Evolutionary conservation across 2,888 invertebrate species (phyloP), one percentile per base, ranked within the genome.

Genomic region (Petrolisthes manimaculis): DNA sequence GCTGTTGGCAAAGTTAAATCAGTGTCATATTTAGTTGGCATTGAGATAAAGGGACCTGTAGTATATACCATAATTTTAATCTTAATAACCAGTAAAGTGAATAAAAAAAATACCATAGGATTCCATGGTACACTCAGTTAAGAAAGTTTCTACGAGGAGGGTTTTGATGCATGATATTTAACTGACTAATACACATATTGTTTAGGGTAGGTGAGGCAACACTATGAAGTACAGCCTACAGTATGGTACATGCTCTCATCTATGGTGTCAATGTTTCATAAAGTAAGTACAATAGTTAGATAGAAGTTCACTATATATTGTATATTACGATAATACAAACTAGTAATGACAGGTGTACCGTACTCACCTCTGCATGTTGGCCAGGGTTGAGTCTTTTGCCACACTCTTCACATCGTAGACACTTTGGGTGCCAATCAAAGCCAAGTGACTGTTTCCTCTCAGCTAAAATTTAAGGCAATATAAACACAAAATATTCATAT

Each of bases 391-490:
- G 93, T 78, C 96, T 94, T 93, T 96, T 96, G 18, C 96, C 96
- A 93, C 97, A 97, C 93, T 96, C 96, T 92, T 96, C 96, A 93
- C 97, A 97, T 89, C 96, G 94, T 92, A 97, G 94, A 94, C 97
- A 97, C 93, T 96, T 96, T 71, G 96, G 96, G 94, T 97, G 97
- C 96, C 96, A 97, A 92, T 96, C 96, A 92, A 96, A 96, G 54
- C 97, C 97, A 91, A 97, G 93, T n/a, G 96, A 96, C 92, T 96
- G 96, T 93, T 96, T 96, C 91, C 97, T 94, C 94, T 97, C 97
- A 92, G 97, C 97, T 97, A 93, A 89, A 94, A 51, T 78, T 54
- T 8, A 6, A 37, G 8, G 24, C 5, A 53, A 9, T 55, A 54
- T 24, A 81, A 24, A 56, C 56, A 21, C 81, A 56, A 55, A 4